Conservation (phyloP, 2,888 invertebrate species). For the Nasonovia ribisnigri region DNA sequence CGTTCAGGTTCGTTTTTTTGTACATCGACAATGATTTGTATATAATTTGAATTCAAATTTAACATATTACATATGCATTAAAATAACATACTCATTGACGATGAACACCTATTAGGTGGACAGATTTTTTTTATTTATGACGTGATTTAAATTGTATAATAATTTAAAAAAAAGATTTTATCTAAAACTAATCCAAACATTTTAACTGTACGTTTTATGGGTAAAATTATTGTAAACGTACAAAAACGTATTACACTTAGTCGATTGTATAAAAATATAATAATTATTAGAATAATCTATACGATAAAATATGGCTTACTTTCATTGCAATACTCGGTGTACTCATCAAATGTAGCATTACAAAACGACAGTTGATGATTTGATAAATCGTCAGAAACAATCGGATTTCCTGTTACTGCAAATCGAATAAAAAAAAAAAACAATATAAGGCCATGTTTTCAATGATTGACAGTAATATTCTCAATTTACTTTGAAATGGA, state of each 20-base stretch:
- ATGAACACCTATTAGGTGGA: too few species aligned
- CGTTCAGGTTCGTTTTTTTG: too few species aligned
- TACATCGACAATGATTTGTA: too few species aligned
- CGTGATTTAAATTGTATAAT: too few species aligned
- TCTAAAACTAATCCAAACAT: too few species aligned
- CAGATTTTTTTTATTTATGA: too few species aligned
- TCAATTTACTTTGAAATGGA: slow-evolving; percentile 70
- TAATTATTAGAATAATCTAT: not conserved
- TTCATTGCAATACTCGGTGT: slow-evolving; percentile 15
- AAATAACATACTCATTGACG: too few species aligned
- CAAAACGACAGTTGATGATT: slow-evolving; percentile 37
- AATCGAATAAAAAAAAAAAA: not conserved
- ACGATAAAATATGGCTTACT: slow-evolving; percentile 26
- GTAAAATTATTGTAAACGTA: not conserved
- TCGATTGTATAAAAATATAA: not conserved
- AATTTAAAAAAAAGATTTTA: too few species aligned
- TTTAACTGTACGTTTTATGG: too few species aligned
- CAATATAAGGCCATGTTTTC: not conserved
- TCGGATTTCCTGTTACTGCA: slow-evolving; percentile 50
- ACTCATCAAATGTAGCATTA: slow-evolving; percentile 5
- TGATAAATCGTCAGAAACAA: slow-evolving; percentile 31
- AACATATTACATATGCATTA: too few species aligned
- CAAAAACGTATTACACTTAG: too few species aligned
- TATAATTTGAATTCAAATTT: too few species aligned
- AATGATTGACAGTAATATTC: not conserved